Evolutionary conservation across 2,888 invertebrate species (phyloP).

Genomic region (Chloroclysta siterata): DNA sequence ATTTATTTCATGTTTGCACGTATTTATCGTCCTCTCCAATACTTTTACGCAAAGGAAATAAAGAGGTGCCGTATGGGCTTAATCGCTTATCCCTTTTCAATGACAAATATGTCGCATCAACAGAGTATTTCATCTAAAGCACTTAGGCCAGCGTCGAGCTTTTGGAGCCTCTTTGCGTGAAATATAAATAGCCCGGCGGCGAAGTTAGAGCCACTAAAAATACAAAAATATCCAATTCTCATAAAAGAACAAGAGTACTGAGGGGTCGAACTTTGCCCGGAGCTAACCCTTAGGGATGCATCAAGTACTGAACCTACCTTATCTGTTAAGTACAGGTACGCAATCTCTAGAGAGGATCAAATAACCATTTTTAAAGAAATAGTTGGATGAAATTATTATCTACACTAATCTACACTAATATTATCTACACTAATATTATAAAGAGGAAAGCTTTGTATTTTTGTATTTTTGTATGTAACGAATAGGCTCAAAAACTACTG

Average conservation of each 20-base stretch:
- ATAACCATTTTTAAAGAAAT: conserved; percentile 6
- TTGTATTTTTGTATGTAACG: too few relatives aligned
- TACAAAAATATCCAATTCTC: conserved; percentile 9
- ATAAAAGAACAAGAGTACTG: conserved; percentile 13
- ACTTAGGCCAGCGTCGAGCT: neutral
- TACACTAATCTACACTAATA: too few relatives aligned
- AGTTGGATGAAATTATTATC: neutral
- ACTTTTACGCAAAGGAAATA: too few relatives aligned
- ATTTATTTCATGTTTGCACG: neutral
- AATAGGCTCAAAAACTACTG: too few relatives aligned
- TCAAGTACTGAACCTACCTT: conserved; percentile 1
- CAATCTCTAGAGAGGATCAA: conserved; percentile 9
- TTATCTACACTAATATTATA: too few relatives aligned
- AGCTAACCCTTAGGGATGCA: conserved; percentile 14
- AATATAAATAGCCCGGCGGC: neutral
- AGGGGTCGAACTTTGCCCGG: conserved; percentile 6
- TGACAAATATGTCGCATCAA: neutral
- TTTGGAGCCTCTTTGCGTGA: neutral
- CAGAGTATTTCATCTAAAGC: neutral
- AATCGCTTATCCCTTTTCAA: neutral
- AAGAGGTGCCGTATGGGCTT: too few relatives aligned
- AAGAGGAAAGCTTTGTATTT: too few relatives aligned
- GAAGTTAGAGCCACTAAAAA: conserved; percentile 2
- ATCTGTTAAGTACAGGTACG: neutral
- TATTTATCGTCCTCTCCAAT: neutral